phyloP scores from a whole-genome alignment of 2,113 vertebrate species.

The Bubo blakistoni region DNA sequence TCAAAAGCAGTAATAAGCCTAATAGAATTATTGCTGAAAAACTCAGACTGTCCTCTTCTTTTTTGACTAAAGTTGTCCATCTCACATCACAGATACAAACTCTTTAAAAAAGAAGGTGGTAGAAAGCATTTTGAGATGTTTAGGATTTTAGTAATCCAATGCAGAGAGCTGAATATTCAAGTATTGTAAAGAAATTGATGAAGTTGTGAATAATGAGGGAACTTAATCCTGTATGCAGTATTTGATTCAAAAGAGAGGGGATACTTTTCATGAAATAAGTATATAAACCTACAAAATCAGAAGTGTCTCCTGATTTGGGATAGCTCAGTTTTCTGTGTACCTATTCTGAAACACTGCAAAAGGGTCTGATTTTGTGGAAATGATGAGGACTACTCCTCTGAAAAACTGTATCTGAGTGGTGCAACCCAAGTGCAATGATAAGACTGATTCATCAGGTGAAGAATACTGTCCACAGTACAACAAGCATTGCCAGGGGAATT shows the following conservation, averaged over 20 bases:
- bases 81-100: not conserved
- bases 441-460: not conserved
- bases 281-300: not conserved
- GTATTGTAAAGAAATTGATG: not conserved
- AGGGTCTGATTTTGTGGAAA: not conserved
- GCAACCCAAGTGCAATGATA: not conserved
- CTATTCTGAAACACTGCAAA: not conserved
- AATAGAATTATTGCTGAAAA: not conserved
- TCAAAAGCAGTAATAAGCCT: not conserved
- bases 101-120: not conserved
- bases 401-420: not conserved
- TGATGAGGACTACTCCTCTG: not conserved
- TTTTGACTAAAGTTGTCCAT: not conserved
- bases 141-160: not conserved
- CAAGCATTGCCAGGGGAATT: not conserved
- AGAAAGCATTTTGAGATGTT: not conserved
- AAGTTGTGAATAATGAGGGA: not conserved
- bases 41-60: not conserved
- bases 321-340: not conserved
- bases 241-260: not conserved
- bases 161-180: not conserved
- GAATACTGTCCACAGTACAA: not conserved
- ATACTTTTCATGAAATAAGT: not conserved
- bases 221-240: not conserved
- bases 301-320: not conserved